phyloP scores from a whole-genome alignment of 1,140 invertebrate species.

The Eulimnadia texana region DNA sequence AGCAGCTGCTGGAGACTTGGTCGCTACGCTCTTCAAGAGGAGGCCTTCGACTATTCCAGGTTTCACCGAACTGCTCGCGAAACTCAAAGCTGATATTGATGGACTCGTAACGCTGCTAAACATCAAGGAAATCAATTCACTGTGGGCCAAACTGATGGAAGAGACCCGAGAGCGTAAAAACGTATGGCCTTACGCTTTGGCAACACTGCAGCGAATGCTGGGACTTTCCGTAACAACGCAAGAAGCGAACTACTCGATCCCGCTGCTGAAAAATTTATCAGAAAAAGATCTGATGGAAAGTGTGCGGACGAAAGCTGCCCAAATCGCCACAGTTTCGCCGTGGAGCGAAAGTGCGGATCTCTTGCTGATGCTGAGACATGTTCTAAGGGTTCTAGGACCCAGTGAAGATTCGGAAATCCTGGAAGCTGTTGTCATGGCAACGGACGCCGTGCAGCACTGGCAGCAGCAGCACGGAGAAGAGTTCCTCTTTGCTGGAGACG shows the following conservation, averaged over 20 bases:
- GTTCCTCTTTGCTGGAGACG: conserved; percentile 1
- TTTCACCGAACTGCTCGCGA: neutral
- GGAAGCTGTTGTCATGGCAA: neutral
- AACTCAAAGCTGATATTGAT: neutral
- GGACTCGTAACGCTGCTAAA: neutral
- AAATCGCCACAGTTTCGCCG: neutral
- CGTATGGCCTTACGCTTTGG: neutral
- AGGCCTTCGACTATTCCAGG: neutral
- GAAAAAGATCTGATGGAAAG: neutral
- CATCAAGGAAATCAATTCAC: neutral
- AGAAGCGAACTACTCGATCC: neutral
- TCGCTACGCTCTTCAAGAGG: neutral
- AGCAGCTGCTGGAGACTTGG: neutral
- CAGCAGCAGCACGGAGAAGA: conserved; percentile 1
- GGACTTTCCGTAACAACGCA: neutral
- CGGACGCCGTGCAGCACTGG: neutral
- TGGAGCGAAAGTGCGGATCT: neutral
- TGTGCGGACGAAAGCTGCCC: neutral
- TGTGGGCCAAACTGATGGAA: neutral
- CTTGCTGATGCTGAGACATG: neutral
- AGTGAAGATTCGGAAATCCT: neutral
- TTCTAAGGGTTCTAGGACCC: neutral
- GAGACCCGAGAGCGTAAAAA: neutral
- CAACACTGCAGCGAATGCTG: neutral
- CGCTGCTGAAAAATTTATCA: neutral